phyloP scores from a whole-genome alignment of 2,113 vertebrate genomes.

The Pithys albifrons region DNA sequence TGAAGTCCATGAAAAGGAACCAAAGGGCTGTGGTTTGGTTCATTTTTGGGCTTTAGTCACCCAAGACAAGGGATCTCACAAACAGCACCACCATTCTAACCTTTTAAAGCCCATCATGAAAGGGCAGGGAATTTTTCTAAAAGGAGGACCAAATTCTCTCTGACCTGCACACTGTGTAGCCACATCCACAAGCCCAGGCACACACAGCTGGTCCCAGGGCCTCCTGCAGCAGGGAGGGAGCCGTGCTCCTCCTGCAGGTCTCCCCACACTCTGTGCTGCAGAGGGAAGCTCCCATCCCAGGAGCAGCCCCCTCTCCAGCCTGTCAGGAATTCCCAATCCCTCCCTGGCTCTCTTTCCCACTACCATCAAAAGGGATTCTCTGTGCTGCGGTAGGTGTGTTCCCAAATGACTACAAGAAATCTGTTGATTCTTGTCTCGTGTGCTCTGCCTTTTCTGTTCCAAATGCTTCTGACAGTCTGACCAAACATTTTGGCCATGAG shows the following conservation, averaged over 20 bases:
- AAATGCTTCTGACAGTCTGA: not conserved
- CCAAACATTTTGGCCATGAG: not conserved
- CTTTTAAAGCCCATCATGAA: not conserved
- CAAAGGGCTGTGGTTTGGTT: not conserved
- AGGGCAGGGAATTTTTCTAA: not conserved
- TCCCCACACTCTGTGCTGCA: accelerated
- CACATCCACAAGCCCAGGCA: not conserved
- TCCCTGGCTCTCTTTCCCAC: not conserved
- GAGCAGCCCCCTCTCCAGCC: not conserved
- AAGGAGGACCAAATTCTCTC: not conserved
- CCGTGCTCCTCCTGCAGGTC: accelerated
- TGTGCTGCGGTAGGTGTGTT: not conserved
- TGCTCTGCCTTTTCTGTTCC: not conserved
- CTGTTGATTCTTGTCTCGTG: not conserved
- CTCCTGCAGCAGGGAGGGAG: accelerated
- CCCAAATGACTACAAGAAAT: not conserved
- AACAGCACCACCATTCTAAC: not conserved
- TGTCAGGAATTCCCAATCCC: not conserved
- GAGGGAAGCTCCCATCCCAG: accelerated
- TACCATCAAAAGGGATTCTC: not conserved
- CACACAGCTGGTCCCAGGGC: accelerated
- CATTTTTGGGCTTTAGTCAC: not conserved
- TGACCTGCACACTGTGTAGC: accelerated
- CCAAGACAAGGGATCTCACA: not conserved
- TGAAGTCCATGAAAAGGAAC: not conserved